A percentile compares a stretch with the other conserved stretches of the same genome.
Evolutionary conservation across 2,888 invertebrate species (phyloP).

Genomic region (Drosophila ezoana): DNA sequence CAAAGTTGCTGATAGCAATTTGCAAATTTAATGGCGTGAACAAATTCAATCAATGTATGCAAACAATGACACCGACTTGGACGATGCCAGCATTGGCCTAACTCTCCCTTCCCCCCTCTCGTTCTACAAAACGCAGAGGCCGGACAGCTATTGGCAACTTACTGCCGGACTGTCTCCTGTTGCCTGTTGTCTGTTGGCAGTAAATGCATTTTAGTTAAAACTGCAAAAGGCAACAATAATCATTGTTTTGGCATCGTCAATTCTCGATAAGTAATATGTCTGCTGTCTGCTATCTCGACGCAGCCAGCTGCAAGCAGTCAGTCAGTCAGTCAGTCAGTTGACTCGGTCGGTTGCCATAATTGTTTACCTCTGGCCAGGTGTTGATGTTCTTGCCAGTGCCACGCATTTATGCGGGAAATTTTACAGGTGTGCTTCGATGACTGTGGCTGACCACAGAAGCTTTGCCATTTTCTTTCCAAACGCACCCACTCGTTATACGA

Average conservation of each 20-base stretch:
- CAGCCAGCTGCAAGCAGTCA: constrained; percentile 49
- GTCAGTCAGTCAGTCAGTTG: not conserved
- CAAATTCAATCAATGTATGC: constrained; percentile 84
- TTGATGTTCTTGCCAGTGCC: constrained; percentile 16
- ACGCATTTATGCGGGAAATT: constrained; percentile 36
- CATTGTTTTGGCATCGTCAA: constrained; percentile 68
- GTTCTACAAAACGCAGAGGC: constrained; percentile 1
- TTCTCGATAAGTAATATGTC: constrained; percentile 68
- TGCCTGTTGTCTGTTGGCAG: constrained; percentile 20
- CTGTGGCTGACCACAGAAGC: constrained; percentile 14
- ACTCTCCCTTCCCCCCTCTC: not conserved
- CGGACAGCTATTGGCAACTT: constrained; percentile 13
- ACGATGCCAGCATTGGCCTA: constrained; percentile 24
- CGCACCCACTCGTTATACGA: not conserved
- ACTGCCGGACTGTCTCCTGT: not conserved
- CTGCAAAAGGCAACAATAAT: constrained; percentile 77
- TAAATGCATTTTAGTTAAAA: constrained; percentile 70
- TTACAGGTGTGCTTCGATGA: constrained; percentile 33
- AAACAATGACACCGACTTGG: constrained; percentile 67
- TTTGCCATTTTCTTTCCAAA: constrained; percentile 17
- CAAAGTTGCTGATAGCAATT: constrained; percentile 84
- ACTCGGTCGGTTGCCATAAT: constrained; percentile 53
- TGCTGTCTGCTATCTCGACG: constrained; percentile 53
- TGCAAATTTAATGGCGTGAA: constrained; percentile 84
- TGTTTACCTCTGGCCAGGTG: constrained; percentile 52